phyloP scores from a whole-genome alignment of 2,888 invertebrate genomes.

The Pachymerium ferrugineum region DNA sequence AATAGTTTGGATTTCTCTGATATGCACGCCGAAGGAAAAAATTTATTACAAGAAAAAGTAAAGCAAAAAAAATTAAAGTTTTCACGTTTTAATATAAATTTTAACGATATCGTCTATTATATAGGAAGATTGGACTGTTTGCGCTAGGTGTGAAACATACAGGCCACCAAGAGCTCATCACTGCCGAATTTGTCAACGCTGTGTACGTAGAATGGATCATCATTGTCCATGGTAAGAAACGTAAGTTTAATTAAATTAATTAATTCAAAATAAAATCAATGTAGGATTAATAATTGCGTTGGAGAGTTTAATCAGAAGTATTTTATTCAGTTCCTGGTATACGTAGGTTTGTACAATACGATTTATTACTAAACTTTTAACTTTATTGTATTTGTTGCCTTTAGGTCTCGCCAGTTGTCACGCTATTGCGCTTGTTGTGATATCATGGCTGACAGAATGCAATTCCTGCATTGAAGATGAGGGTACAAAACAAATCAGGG shows the following conservation, averaged over 20 bases:
- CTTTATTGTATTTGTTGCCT: neutral
- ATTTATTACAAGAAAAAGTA: slow-evolving; percentile 31
- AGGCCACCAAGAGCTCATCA: slow-evolving; percentile 80
- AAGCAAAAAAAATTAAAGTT: no score
- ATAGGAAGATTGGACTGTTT: slow-evolving; percentile 63
- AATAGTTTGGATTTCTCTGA: slow-evolving; percentile 71
- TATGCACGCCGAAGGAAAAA: slow-evolving; percentile 57
- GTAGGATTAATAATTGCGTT: slow-evolving; percentile 83
- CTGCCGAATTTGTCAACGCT: slow-evolving; percentile 77
- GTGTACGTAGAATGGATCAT: slow-evolving; percentile 75
- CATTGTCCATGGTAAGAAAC: slow-evolving; percentile 67
- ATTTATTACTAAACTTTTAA: neutral
- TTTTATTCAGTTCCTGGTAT: slow-evolving; percentile 80
- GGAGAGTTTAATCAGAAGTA: slow-evolving; percentile 88
- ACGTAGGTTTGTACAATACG: slow-evolving; percentile 61
- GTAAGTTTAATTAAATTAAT: neutral
- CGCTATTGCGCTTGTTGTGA: slow-evolving; percentile 63
- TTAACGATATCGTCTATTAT: no score
- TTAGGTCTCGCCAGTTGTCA: slow-evolving; percentile 47
- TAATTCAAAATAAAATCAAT: neutral
- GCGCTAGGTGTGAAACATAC: slow-evolving; percentile 72
- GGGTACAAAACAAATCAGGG: slow-evolving; percentile 63
- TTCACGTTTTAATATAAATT: no score
- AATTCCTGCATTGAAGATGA: slow-evolving; percentile 60
- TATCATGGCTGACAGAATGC: slow-evolving; percentile 66